phyloP scores from a whole-genome alignment of 2,113 vertebrate species.

The Donacobius atricapilla region DNA sequence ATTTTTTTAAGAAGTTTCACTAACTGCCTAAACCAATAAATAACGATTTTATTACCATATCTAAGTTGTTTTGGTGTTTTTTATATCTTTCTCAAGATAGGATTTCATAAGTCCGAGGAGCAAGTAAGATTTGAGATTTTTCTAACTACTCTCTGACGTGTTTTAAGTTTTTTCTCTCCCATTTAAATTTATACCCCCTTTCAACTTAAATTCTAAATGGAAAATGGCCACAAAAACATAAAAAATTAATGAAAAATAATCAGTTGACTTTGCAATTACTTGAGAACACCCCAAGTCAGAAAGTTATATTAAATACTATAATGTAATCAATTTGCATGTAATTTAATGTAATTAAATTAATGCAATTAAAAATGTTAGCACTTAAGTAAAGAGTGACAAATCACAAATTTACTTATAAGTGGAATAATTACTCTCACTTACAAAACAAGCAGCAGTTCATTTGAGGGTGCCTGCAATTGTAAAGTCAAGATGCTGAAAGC shows the following conservation, averaged over 20 bases:
- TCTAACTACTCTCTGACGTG: background rate
- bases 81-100: background rate
- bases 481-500: background rate
- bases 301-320: background rate
- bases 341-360: background rate
- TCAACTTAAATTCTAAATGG: background rate
- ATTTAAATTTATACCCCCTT: background rate
- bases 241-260: background rate
- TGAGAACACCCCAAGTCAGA: background rate
- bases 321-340: background rate
- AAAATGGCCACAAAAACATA: background rate
- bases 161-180: background rate
- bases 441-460: background rate
- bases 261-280: background rate
- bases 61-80: fast-evolving
- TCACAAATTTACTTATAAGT: background rate
- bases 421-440: background rate
- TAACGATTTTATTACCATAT: background rate
- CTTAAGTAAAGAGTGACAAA: background rate
- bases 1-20: background rate
- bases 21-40: background rate
- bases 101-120: background rate
- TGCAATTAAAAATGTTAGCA: background rate
- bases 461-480: background rate
- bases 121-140: background rate